Evolutionary conservation across 92 coral and sea anemone species (phyloP), one percentile per base, ranked within the genome.

Genomic region (Diadumene lineata): DNA sequence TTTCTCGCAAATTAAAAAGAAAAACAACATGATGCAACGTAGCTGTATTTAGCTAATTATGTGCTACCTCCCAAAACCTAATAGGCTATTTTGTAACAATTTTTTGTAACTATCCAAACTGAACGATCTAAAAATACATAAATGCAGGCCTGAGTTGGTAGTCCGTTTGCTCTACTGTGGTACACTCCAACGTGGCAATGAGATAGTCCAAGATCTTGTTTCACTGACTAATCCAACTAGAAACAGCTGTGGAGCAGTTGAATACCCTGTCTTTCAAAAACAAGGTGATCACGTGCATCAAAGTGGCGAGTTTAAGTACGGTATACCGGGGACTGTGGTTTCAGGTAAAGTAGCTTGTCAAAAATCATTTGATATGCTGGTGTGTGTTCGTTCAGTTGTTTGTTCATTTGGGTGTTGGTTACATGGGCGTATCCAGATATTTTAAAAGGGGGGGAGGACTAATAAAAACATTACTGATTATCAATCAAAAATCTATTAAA

Each of bases 191-290:
- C 87, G 78, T 8, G 96, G 96, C 27, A 87, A 69, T 18, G 62
- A 70, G 32, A 64, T 90, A 7, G 70, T 90, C 1, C 51, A 72
- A 85, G 96, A 90, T 70, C 82, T 90, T 26, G 70, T 79, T 26
- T 60, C 68, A 43, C 60, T 19, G 18, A 87, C 96, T 77, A 79
- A 76, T 38, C 96, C 96, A 29, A 34, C 48, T 29, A 75, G 25
- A 50, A 76, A 80, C 75, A 80, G 75, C 38, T 92, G 89, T 58
- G 79, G 75, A 1, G 86, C 87, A 0, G 73, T 85, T 43, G 80
- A 82, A 7, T 86, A 90, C 64, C 83, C 81, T 70, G 81, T 70
- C 34, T 91, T 93, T 63, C 98, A 93, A 78, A 84, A 68, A 69
- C 81, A 75, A 46, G 88, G 79, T 17, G 97, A 93, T 62, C 56